A percentile compares a stretch with the other conserved stretches of the same genome.
phyloP scores from a whole-genome alignment of 1,140 invertebrate genomes.

The Drosophila varians region DNA sequence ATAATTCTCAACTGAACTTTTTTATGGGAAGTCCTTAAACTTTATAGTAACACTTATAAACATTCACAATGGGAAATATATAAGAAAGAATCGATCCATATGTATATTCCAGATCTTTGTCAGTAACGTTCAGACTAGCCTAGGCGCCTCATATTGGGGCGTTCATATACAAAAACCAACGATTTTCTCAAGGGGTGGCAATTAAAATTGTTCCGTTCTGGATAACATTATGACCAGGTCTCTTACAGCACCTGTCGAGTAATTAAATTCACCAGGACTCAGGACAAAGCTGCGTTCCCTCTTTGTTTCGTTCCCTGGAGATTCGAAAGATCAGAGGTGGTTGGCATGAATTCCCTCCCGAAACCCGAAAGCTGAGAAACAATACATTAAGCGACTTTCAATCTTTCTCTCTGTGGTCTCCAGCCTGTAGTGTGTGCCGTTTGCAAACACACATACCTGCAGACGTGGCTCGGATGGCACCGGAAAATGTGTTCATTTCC shows the following conservation, averaged over 20 bases:
- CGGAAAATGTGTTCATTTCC: conserved; percentile 83
- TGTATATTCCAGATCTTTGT: too few relatives aligned
- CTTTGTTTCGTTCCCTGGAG: background rate
- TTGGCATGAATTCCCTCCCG: conserved; percentile 1
- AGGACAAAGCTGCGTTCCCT: background rate
- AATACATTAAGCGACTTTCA: conserved; percentile 59
- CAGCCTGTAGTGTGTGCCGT: background rate
- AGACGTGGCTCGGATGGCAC: conserved; percentile 48
- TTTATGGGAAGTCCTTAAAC: too few relatives aligned
- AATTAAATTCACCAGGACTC: conserved; percentile 24
- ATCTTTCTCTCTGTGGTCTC: conserved; percentile 26
- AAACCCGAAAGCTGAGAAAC: conserved; percentile 37
- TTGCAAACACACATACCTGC: conserved; percentile 12
- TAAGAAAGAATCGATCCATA: too few relatives aligned
- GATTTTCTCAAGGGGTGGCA: too few relatives aligned
- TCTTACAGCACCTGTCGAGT: conserved; percentile 34
- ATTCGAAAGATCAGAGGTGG: background rate
- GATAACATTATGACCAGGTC: conserved; percentile 2
- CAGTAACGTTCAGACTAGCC: too few relatives aligned
- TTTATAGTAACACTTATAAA: too few relatives aligned
- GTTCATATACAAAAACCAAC: too few relatives aligned
- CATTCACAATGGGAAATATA: too few relatives aligned
- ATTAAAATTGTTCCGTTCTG: background rate
- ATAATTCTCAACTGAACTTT: too few relatives aligned
- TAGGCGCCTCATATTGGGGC: too few relatives aligned